A percentile compares a stretch with the other conserved stretches of the same genome.
These are phyloP conservation scores for Cartodere bifasciata DNA, from an alignment of 2,888 invertebrate genomes.

Conservation along the genomic window DNA sequence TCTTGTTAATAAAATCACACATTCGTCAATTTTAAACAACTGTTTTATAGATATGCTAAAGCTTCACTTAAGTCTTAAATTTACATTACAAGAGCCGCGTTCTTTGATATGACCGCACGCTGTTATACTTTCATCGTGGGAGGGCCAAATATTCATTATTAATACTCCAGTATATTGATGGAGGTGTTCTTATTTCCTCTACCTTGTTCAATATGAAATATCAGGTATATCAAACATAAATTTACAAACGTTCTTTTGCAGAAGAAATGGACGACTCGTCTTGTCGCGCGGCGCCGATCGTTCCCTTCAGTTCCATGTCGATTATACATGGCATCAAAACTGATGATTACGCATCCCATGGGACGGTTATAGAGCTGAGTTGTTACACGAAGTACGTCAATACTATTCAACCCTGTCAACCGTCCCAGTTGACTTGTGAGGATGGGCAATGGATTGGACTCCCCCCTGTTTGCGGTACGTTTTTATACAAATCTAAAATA, in stretches of 20 bases:
- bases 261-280: conserved; percentile 14
- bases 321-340: conserved; percentile 16
- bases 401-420: conserved; percentile 26
- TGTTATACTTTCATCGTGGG: conserved; percentile 31
- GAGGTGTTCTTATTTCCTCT: conserved; percentile 19
- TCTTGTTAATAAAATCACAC: too few species aligned
- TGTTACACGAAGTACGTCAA: conserved; percentile 30
- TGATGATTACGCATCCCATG: conserved; percentile 17
- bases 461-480: conserved; percentile 32
- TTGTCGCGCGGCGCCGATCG: conserved; percentile 14
- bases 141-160: conserved; percentile 28
- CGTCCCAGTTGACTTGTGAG: conserved; percentile 27
- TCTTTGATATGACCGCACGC: conserved; percentile 25
- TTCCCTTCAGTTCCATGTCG: conserved; percentile 14
- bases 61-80: too few species aligned
- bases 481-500: too few species aligned
- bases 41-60: too few species aligned
- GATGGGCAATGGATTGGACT: conserved; percentile 32
- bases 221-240: conserved; percentile 5
- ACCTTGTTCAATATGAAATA: conserved; percentile 18
- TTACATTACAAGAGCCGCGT: conserved; percentile 20
- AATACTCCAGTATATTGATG: conserved; percentile 17
- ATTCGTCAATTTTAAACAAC: too few species aligned
- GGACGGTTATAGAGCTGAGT: conserved; percentile 29
- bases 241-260: conserved; percentile 6